Conservation (phyloP, 2,113 vertebrate genomes). For the Elaphurus davidianus region DNA sequence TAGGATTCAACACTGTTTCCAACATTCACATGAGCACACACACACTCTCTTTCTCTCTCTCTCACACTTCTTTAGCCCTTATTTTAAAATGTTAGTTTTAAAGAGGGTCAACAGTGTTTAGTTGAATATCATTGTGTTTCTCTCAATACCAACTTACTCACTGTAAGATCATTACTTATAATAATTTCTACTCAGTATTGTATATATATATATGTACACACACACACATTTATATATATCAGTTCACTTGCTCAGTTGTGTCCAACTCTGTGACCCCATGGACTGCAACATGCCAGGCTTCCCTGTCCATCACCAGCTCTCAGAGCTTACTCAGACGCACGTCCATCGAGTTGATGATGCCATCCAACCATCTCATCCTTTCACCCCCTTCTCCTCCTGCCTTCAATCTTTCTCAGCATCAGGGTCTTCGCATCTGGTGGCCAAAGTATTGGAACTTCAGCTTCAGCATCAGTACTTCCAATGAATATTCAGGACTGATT, state of each 20-base stretch:
- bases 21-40: background rate
- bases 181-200: background rate
- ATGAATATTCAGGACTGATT: background rate
- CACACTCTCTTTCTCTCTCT: background rate
- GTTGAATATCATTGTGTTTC: background rate
- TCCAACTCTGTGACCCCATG: background rate
- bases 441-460: background rate
- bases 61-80: background rate
- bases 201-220: background rate
- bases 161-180: background rate
- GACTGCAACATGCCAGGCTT: background rate
- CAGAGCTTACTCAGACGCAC: background rate
- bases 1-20: background rate
- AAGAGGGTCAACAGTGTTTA: background rate
- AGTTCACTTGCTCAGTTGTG: background rate
- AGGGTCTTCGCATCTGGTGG: background rate
- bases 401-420: background rate
- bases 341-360: background rate
- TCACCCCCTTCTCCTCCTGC: background rate
- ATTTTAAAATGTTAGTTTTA: background rate
- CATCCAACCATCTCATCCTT: background rate
- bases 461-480: background rate
- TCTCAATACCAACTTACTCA: background rate
- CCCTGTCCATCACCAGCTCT: background rate
- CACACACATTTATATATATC: background rate